Evolutionary conservation across 2,888 invertebrate genomes (phyloP), one percentile per base, ranked within the genome.

Genomic region (Apotomis turbidana): DNA sequence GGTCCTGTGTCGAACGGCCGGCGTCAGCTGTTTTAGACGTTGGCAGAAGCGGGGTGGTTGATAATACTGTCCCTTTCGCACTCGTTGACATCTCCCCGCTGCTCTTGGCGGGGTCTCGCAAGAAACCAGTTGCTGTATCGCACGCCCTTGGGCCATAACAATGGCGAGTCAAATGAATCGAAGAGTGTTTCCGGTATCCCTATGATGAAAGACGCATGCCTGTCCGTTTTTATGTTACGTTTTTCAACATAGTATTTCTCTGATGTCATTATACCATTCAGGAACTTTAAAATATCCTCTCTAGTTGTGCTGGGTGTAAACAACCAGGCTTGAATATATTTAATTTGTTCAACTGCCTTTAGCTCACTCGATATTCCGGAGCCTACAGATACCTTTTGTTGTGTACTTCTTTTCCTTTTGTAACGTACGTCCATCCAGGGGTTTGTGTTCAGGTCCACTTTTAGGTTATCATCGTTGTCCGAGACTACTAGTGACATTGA

Each of bases 151-250:
- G 68, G 68, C 68, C 68, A 68, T 41, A 52, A 36, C 58, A 51
- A 51, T 8, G 68, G 68, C 68, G 68, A 59, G 15, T 44, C 49
- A 4, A 68, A 58, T 3, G 9, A n/a, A 3, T 49, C n/a, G 13
- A 38, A 59, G 8, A 68, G 8, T 8, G 8, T 51, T 15, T 68
- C 68, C 4, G 68, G 68, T 0, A 68, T 59, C 0, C 68, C 68
- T 5, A 68, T 68, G 3, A 68, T 0, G 10, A 68, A 68, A 52
- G 68, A 36, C n/a, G 68, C 51, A 15, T 68, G 68, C 12, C 59
- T 68, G 6, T 68, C 36, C 3, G 68, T 59, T 15, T 52, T 38
- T 5, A 68, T 68, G 13, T 38, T 51, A 10, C 68, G 6, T 15
- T 68, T 68, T 38, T 59, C 38, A 1, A 59, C 68, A 6, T 41